These are phyloP conservation scores for Harpagoxenus sublaevis DNA, from an alignment of 2,888 invertebrate genomes.

Conservation along the genomic window DNA sequence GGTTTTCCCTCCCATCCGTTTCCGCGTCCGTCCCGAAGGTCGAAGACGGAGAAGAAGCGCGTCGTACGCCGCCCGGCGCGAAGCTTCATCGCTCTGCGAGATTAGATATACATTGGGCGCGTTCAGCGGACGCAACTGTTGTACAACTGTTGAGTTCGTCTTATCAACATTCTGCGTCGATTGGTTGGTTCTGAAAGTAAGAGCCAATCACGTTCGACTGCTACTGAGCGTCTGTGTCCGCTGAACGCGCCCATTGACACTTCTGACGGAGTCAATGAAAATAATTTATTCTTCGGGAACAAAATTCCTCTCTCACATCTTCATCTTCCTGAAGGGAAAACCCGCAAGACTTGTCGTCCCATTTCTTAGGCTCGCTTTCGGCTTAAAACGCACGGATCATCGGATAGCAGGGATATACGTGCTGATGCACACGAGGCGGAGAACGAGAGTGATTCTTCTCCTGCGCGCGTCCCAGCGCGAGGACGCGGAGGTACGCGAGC, in stretches of 20 bases:
- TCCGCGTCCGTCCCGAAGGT: background rate
- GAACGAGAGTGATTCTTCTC: background rate
- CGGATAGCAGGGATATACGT: background rate
- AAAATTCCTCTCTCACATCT: background rate
- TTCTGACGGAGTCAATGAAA: background rate
- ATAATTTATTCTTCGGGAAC: background rate
- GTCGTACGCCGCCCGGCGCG: background rate
- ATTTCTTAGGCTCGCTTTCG: background rate
- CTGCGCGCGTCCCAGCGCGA: constrained; percentile 19
- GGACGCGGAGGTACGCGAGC: background rate
- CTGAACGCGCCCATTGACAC: too few relatives aligned
- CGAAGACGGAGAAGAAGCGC: background rate
- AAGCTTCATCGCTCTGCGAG: background rate
- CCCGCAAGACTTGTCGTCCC: background rate
- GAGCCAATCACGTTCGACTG: too few relatives aligned
- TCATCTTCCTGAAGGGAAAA: background rate
- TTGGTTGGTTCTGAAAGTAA: too few relatives aligned
- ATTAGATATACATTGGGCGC: background rate
- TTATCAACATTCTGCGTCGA: too few relatives aligned
- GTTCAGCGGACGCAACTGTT: too few relatives aligned
- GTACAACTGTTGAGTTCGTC: too few relatives aligned
- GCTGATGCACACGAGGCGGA: background rate
- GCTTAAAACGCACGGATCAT: background rate
- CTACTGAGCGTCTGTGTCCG: too few relatives aligned
- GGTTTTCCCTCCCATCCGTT: background rate